Evolutionary conservation across 2,797 vertebrate species (phyloP).

Genomic region (Hippocampus kuda): DNA sequence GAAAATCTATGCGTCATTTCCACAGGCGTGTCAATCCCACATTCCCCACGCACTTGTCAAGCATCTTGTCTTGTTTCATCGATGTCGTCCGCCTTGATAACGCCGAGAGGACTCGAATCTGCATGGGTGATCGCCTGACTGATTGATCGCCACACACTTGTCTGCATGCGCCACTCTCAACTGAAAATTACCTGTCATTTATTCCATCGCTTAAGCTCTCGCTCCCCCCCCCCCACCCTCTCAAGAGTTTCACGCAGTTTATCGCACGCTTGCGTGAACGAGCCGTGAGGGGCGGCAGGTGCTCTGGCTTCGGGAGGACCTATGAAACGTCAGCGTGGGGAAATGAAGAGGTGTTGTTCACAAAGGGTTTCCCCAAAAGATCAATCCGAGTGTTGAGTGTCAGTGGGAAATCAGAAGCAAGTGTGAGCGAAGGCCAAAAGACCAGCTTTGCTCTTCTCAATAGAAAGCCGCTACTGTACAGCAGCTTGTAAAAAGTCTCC

Average conservation of each 20-base stretch:
- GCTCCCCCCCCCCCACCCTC: conserved; percentile 15
- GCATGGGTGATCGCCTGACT: conserved; percentile 66
- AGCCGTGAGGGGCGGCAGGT: conserved; percentile 11
- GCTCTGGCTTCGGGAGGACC: conserved; percentile 20
- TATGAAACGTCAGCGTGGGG: conserved; percentile 18
- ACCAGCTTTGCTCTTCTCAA: conserved; percentile 49
- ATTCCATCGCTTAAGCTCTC: conserved; percentile 59
- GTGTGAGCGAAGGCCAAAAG: conserved; percentile 37
- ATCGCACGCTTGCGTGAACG: conserved; percentile 22
- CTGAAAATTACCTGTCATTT: conserved; percentile 77
- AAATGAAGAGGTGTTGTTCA: conserved; percentile 39
- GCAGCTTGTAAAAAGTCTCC: conserved; percentile 30
- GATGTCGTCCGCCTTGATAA: conserved; percentile 62
- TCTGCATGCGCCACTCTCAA: conserved; percentile 55
- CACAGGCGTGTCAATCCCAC: not conserved
- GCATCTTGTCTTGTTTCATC: conserved; percentile 44
- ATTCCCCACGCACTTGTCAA: not conserved
- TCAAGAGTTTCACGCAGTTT: conserved; percentile 46
- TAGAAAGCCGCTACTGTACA: conserved; percentile 40
- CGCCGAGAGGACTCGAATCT: conserved; percentile 59
- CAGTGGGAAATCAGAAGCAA: conserved; percentile 58
- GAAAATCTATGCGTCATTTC: conserved; percentile 1
- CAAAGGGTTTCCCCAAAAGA: conserved; percentile 57
- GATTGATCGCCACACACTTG: conserved; percentile 67
- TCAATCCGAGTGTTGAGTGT: conserved; percentile 69